phyloP scores from a whole-genome alignment of 2,888 invertebrate species.

The Patella pellucida region DNA sequence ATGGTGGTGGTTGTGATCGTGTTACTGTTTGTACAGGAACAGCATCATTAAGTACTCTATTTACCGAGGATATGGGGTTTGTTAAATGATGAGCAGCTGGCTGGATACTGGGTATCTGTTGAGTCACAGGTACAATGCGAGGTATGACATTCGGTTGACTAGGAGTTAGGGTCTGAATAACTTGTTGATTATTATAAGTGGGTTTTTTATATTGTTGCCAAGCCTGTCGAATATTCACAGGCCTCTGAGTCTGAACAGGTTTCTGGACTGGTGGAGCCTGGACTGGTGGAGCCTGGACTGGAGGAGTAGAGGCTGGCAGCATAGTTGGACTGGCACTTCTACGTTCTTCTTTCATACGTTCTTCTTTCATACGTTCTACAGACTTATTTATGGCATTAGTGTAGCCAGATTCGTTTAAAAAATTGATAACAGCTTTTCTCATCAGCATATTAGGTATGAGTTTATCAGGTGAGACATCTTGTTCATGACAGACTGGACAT shows the following conservation, averaged over 20 bases:
- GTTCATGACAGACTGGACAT: constrained; percentile 94
- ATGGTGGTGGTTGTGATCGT: no score
- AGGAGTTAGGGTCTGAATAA: no score
- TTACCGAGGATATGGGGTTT: no score
- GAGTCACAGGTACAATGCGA: no score
- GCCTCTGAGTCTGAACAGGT: background rate
- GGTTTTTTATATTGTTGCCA: no score
- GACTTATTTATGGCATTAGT: constrained; percentile 70
- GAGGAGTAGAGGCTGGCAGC: background rate
- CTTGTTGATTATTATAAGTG: no score
- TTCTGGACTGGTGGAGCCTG: constrained; percentile 13
- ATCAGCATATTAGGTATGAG: constrained; percentile 91
- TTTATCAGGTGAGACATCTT: constrained; percentile 91
- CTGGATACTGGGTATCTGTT: no score
- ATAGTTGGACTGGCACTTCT: constrained; percentile 15
- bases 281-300: constrained; percentile 9
- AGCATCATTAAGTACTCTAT: no score
- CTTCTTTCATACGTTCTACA: constrained; percentile 13
- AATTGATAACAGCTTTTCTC: constrained; percentile 88
- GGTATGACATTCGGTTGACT: no score
- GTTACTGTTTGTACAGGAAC: no score
- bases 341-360: constrained; percentile 21
- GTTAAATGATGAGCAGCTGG: no score
- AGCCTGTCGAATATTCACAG: background rate
- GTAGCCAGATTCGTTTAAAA: constrained; percentile 93